Base-by-base conservation (phyloP, 1,140 invertebrate species). In the Pomacea maculata region DNA sequence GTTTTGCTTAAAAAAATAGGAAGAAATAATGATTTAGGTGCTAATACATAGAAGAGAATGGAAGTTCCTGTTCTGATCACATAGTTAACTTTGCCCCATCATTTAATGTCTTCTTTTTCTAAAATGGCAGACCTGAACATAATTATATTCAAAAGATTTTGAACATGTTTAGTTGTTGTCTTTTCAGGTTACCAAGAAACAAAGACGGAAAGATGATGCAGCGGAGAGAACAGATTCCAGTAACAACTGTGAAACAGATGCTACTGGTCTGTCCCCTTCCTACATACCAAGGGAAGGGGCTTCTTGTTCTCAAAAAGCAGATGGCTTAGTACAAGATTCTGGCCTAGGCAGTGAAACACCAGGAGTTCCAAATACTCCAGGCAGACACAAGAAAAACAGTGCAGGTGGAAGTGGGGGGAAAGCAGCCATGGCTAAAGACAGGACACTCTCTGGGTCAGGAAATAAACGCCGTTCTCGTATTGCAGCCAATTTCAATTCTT, bases 401-500 rank as follows among this genome's bases (percentile, higher is more conserved):
- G 34, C 19, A 80, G 52, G 63, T 54, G 63, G 19, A 29, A 63
- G 45, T 63, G 64, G 79, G 14, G 67, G 25, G 71, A 79, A 75
- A 29, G 54, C 57, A 34, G 34, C 73, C 68, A 45, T 29, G 17
- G n/a, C 14, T 17, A 80, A 82, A 45, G 75, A 77, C 8, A 73
- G 76, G 17, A 52, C 29, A 34, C 64, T 80, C 21, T 73, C 77
- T 34, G 75, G 63, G 12, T 63, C 52, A 15, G 73, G 78, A 8
- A 78, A 75, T 57, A 82, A 81, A 77, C 76, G 84, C 25, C 82
- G 83, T 12, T 71, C 86, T 52, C 75, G 86, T 75, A 83, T 86
- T 57, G 85, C 85, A 45, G 86, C 86, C 45, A 86, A 86, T 54
- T 83, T 86, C 57, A 80, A 77, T 12, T 75, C 73, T 52, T 57